Evolutionary conservation across 2,113 vertebrate species (phyloP), one percentile per base, ranked within the genome.

Genomic region (Suricata suricatta): DNA sequence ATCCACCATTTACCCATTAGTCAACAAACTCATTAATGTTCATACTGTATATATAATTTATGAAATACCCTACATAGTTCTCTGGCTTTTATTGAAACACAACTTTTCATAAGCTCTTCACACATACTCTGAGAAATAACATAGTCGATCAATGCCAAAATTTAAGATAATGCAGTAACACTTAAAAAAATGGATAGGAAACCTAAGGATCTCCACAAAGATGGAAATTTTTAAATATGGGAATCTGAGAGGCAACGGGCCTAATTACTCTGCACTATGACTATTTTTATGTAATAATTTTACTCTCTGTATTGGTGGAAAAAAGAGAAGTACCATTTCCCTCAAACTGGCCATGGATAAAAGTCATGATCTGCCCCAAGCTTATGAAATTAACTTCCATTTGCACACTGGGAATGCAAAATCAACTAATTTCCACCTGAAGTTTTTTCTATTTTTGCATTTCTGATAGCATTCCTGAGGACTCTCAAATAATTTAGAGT

Each of bases 121-220:
- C 1, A 89, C 74, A 52, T 33, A 76, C 33, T 50, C 31, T 72
- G 64, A 82, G 12, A 97, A 66, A 88, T 57, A 88, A 81, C 38
- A 90, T 52, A 94, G 52, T 76, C 33, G 71, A 81, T 85, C 77
- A 85, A 77, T 88, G 52, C 69, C 92, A 96, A 95, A 82, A 87
- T 54, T 89, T 25, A 82, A 76, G 60, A 89, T 41, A 95, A 94
- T 77, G 31, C n/a, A 83, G 27, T 68, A 82, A 77, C 21, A 60
- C 79, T 80, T 85, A 13, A 60, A 83, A 83, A 96, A 95, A 69
- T 86, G n/a, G 33, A 76, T 16, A 95, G 87, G 52, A 93, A 96
- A 90, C 1, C 17, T 31, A n/a, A 92, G 13, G 88, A 97, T 91
- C 10, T 90, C 47, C 50, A 44, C 19, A 87, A 92, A 94, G 82